phyloP scores from a whole-genome alignment of 2,797 vertebrate species.

The Argya squamiceps region DNA sequence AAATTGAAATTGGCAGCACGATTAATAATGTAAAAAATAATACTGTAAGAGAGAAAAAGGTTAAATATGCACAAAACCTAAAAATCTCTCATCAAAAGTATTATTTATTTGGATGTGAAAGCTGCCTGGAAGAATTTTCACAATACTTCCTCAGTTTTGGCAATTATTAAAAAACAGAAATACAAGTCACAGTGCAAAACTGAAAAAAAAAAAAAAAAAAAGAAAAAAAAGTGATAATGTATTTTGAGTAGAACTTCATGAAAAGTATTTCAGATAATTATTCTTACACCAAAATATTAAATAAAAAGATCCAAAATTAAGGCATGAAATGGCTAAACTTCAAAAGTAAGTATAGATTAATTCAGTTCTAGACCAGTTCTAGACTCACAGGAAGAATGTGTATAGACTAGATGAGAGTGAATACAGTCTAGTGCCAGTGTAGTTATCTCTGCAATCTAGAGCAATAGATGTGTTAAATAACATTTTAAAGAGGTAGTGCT shows the following conservation, averaged over 20 bases:
- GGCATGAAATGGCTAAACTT: neutral
- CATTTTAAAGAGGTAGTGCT: neutral
- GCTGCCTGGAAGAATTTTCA: neutral
- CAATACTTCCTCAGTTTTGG: neutral
- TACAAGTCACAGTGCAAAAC: neutral
- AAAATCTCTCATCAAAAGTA: neutral
- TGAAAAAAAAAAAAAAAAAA: neutral
- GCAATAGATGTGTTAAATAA: neutral
- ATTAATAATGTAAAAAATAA: neutral
- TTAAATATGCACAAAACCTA: neutral
- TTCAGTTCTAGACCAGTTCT: neutral
- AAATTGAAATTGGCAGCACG: neutral
- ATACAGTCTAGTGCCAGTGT: neutral
- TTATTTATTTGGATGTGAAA: neutral
- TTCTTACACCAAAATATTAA: neutral
- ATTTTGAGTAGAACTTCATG: neutral
- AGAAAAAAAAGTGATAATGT: neutral
- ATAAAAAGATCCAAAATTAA: neutral
- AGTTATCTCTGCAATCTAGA: neutral
- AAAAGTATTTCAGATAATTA: neutral
- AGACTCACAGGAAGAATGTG: neutral
- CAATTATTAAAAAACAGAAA: neutral
- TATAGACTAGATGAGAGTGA: neutral
- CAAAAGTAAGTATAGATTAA: neutral
- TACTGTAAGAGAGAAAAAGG: neutral